These are phyloP conservation scores for Echinops telfairi DNA, from an alignment of 2,113 vertebrate species.

Conservation along the genomic window DNA sequence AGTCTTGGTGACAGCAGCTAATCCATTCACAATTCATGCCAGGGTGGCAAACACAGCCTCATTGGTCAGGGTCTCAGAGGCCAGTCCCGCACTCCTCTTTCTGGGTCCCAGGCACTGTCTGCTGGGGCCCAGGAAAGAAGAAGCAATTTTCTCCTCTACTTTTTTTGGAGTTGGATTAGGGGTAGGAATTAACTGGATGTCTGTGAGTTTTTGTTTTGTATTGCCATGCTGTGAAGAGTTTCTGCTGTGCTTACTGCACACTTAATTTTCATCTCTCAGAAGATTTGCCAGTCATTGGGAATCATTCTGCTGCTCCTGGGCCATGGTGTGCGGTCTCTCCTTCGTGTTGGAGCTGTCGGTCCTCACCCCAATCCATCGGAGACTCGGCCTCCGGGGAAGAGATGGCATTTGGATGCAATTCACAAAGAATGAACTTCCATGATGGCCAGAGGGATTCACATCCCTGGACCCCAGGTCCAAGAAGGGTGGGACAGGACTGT, in stretches of 20 bases:
- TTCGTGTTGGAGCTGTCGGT: neutral
- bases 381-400: neutral
- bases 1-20: slow-evolving; percentile 52
- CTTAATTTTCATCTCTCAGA: slow-evolving; percentile 41
- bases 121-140: neutral
- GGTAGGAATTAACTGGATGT: no score
- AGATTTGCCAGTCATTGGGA: slow-evolving; percentile 13
- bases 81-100: neutral
- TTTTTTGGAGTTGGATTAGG: neutral
- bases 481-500: neutral
- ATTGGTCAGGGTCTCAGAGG: neutral
- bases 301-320: neutral
- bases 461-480: rapidly evolving
- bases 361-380: neutral
- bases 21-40: slow-evolving; percentile 1
- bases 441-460: neutral
- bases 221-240: neutral
- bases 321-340: neutral
- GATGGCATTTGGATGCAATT: slow-evolving; percentile 3
- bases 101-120: neutral
- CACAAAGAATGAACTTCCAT: slow-evolving; percentile 30
- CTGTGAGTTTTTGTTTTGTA: neutral
- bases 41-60: neutral
- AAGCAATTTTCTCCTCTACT: slow-evolving; percentile 10
- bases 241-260: neutral